Evolutionary conservation across 2,113 vertebrate species (phyloP), one percentile per base, ranked within the genome.

Genomic region (Numida meleagris): DNA sequence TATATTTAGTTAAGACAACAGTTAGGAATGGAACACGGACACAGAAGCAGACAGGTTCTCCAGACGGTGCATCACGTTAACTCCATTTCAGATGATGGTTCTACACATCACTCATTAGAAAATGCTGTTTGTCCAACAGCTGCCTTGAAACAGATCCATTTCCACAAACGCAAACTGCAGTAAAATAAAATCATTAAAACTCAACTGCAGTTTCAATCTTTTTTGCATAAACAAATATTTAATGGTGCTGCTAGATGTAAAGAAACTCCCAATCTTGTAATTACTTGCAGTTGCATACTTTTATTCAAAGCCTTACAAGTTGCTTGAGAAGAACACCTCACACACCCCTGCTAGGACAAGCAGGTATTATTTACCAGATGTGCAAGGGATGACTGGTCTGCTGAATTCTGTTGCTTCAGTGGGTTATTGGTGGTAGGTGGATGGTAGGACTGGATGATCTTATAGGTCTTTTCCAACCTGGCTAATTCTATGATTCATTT

Each of bases 161-260:
- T 75, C 55, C 74, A 92, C 59, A 80, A 53, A 89, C 14, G 77
- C 29, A 82, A 71, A 82, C 42, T 46, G 67, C 0, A 93, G 45
- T 50, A 53, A 80, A 88, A 86, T 70, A 83, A 78, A 80, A 53
- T 33, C 57, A 70, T 34, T 57, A 89, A 68, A 87, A 62, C 11
- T 53, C 50, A 70, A 83, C 68, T 40, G 45, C n/a, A 43, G 29
- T 43, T 90, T 77, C 38, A 67, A 86, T 57, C 46, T 92, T 87
- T 76, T 29, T 90, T 91, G 82, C 68, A 79, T 71, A 50, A 86
- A 24, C 91, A 92, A 81, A 82, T 79, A 88, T 65, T 68, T 81
- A 86, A 79, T 33, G 53, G 83, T 51, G 31, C 61, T 92, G 53
- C n/a, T 84, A 89, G 73, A 87, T 8, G 19, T 13, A 92, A 76